Evolutionary conservation across 1,140 invertebrate genomes (phyloP).

Genomic region (Cherax destructor): DNA sequence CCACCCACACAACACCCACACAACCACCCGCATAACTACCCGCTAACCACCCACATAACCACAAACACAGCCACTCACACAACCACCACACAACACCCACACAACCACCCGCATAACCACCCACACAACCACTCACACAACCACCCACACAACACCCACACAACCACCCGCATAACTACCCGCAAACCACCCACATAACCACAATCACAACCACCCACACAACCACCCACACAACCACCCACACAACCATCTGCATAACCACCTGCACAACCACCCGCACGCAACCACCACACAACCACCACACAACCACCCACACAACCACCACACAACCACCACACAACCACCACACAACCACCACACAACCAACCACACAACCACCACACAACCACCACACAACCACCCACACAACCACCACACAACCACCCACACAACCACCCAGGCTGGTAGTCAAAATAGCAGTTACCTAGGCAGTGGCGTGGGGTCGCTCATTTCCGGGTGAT

Average conservation of each 20-base stretch:
- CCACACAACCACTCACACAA: not conserved
- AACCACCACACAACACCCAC: not conserved
- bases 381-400: too few relatives aligned
- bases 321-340: not conserved
- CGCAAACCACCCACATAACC: not conserved
- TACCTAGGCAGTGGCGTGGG: not conserved
- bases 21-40: not conserved
- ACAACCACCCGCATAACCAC: not conserved
- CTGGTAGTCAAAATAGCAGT: not conserved
- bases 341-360: conserved; percentile 6
- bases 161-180: not conserved
- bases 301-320: not conserved
- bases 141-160: too few relatives aligned
- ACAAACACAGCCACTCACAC: not conserved
- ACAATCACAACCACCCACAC: too few relatives aligned
- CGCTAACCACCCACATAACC: not conserved
- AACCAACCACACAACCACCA: not conserved
- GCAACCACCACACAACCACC: not conserved
- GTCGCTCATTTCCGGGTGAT: conserved; percentile 33
- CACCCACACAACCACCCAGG: too few relatives aligned
- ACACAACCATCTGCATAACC: too few relatives aligned
- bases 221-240: too few relatives aligned
- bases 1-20: not conserved
- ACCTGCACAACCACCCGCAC: not conserved
- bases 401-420: too few relatives aligned